Evolutionary conservation across 2,888 invertebrate species (phyloP).

Genomic region (Piscicola geometra): DNA sequence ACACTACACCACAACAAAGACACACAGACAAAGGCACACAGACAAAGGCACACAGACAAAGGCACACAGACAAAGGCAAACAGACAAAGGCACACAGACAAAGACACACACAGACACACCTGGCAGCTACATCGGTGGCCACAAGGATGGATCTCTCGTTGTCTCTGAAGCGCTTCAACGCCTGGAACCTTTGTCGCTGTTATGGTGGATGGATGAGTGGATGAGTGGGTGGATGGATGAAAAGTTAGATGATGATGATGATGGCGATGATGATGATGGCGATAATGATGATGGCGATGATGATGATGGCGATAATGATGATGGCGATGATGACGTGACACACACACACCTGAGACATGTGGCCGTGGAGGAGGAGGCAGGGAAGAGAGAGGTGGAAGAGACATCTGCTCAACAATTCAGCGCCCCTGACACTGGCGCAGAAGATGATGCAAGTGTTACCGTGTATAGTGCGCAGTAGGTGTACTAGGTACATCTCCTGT

Average conservation of each 20-base stretch:
- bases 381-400: constrained; percentile 83
- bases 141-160: constrained; percentile 88
- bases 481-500: constrained; percentile 92
- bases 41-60: too few species aligned
- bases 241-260: not conserved
- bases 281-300: too few species aligned
- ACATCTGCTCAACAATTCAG: constrained; percentile 80
- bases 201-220: not conserved
- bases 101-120: not conserved
- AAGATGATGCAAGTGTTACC: constrained; percentile 96
- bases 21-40: too few species aligned
- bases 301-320: constrained; percentile 33
- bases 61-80: too few species aligned
- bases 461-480: constrained; percentile 85
- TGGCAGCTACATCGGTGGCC: constrained; percentile 78
- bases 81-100: too few species aligned
- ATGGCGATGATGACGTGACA: constrained; percentile 26
- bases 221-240: not conserved
- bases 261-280: too few species aligned
- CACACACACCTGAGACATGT: constrained; percentile 77
- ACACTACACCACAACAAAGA: too few species aligned
- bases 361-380: constrained; percentile 93
- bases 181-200: constrained; percentile 68
- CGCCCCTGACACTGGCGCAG: constrained; percentile 88
- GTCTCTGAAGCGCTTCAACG: constrained; percentile 91